phyloP scores from a whole-genome alignment of 92 coral and sea anemone genomes.

The Galaxea fascicularis region DNA sequence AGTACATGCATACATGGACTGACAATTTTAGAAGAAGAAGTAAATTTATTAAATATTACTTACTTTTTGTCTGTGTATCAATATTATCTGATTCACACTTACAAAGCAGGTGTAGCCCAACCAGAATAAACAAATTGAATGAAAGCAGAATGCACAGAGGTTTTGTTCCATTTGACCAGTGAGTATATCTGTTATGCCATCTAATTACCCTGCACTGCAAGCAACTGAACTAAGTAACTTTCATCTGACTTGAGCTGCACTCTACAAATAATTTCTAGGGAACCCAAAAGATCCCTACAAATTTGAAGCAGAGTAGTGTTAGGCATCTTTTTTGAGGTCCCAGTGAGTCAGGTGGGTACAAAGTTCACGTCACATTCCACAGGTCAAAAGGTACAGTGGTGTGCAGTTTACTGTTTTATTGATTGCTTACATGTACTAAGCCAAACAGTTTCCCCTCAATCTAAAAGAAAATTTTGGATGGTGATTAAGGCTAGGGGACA shows the following conservation, averaged over 20 bases:
- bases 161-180: background rate
- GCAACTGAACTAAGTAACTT: background rate
- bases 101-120: background rate
- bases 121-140: conserved; percentile 6
- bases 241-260: conserved; percentile 4
- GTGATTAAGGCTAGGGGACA: too few species aligned
- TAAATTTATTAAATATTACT: background rate
- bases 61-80: background rate
- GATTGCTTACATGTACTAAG: too few species aligned
- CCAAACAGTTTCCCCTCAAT: too few species aligned
- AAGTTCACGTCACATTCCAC: too few species aligned
- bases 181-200: too few species aligned
- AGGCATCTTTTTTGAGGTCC: conserved; percentile 18
- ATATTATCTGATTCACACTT: conserved; percentile 4
- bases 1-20: conserved; percentile 14
- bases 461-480: too few species aligned
- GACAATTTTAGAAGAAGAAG: background rate
- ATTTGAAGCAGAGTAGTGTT: background rate
- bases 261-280: background rate
- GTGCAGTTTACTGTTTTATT: too few species aligned
- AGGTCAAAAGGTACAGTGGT: too few species aligned
- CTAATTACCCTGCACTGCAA: background rate
- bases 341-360: conserved; percentile 20
- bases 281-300: conserved; percentile 5
- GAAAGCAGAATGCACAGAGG: background rate